These are phyloP conservation scores for Alcedo quadribrachys DNA, from an alignment of 2,797 vertebrate genomes.

Conservation along the genomic window DNA sequence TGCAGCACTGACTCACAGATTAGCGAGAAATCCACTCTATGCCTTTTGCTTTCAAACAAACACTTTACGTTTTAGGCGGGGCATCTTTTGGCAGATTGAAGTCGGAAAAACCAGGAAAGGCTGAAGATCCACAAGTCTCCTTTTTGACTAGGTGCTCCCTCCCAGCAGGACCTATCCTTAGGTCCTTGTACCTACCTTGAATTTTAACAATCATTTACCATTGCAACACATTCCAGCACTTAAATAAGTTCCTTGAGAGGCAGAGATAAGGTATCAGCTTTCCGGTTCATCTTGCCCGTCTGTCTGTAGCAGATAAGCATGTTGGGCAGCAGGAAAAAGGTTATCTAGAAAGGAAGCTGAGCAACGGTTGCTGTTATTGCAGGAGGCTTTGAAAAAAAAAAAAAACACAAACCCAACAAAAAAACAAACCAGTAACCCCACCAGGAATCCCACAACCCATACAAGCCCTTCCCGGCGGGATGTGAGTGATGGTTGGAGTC, in stretches of 20 bases:
- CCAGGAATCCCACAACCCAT: constrained; percentile 20
- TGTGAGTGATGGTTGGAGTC: constrained; percentile 11
- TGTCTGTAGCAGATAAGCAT: constrained; percentile 57
- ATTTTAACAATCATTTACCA: constrained; percentile 57
- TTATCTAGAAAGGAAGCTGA: constrained; percentile 68
- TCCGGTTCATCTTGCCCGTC: constrained; percentile 63
- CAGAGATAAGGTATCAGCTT: constrained; percentile 59
- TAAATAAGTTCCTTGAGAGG: constrained; percentile 55
- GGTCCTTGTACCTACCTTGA: background rate
- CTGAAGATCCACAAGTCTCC: background rate
- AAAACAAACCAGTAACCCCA: background rate
- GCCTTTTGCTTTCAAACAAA: background rate
- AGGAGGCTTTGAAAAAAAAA: constrained; percentile 58
- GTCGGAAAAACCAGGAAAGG: background rate
- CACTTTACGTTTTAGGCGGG: background rate
- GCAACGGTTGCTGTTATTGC: constrained; percentile 38
- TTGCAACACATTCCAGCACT: constrained; percentile 57
- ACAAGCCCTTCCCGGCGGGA: constrained; percentile 22
- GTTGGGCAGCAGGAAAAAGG: constrained; percentile 63
- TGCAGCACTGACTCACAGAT: background rate
- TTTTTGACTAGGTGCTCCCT: background rate
- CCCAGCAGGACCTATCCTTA: background rate
- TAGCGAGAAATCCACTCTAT: background rate
- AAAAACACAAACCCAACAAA: background rate
- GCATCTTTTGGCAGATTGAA: constrained; percentile 1